Base-by-base conservation (phyloP, 2,797 vertebrate genomes). In the Champsocephalus esox region DNA sequence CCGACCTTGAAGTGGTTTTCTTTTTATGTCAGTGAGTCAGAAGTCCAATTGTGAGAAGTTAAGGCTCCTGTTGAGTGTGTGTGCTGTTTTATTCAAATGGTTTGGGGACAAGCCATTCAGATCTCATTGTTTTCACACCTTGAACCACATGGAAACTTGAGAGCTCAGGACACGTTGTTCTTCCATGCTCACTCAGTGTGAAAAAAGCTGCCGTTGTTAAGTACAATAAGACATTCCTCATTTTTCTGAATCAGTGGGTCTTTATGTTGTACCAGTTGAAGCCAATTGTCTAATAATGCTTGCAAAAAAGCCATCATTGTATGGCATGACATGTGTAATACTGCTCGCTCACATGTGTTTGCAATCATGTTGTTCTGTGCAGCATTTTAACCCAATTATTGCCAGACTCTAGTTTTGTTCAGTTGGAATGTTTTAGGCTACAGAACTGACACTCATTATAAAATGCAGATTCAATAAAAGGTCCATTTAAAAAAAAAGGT, bases 301-400 rank as follows among this genome's bases (percentile, higher is more conserved):
- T 34, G 43, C 32, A 75, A 75, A 86, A 72, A 81, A 46, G 71
- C 52, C 7, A 7, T 68, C 74, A 68, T 83, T 92, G 71, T 90
- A 34, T 17, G 13, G 1, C 51, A 46, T 50, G 46, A 51, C 54
- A 59, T 57, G 57, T 55, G 38, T 55, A 45, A 38, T 60, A 49
- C 59, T 70, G 55, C 34, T 55, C 63, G 55, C 34, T 55, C 63
- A 66, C 80, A 79, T 65, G 51, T 82, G 79, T 81, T 77, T 56
- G 46, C 54, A 58, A 58, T 80, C 44, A 54, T 48, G 45, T 67
- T 58, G 49, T 63, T 63, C 28, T 63, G 12, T 74, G 62, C 63
- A 54, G 59, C 19, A 21, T 19, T 44, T 68, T 16, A 70, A 80
- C 50, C n/a, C 44, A 8, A 7, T 86, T 78, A 65, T 19, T 64